Conservation (phyloP, 2,113 vertebrate genomes). For the Miniopterus natalensis region DNA sequence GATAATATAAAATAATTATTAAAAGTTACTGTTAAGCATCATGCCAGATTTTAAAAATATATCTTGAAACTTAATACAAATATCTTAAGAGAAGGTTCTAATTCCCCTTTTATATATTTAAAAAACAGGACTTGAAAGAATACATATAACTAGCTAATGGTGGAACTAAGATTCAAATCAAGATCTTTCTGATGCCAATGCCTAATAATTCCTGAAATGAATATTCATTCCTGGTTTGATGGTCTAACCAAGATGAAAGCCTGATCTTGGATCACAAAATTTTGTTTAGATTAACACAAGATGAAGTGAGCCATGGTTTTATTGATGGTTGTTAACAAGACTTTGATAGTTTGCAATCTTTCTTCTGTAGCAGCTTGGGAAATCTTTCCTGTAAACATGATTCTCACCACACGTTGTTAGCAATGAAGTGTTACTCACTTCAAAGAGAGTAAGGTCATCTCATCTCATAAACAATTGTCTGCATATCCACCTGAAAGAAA, state of each 20-base stretch:
- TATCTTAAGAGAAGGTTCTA: neutral
- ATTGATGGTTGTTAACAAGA: slow-evolving; percentile 69
- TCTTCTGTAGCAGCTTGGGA: slow-evolving; percentile 49
- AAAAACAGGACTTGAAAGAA: neutral
- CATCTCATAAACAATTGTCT: slow-evolving; percentile 59
- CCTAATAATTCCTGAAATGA: neutral
- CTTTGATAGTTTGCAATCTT: slow-evolving; percentile 69
- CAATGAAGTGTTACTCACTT: neutral
- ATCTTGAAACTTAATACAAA: neutral
- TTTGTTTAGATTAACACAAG: slow-evolving; percentile 72
- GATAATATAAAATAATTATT: slow-evolving; percentile 2
- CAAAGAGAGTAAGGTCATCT: slow-evolving; percentile 55
- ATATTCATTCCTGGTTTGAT: slow-evolving; percentile 1
- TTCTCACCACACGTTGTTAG: too few species aligned
- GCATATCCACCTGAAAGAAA: slow-evolving; percentile 47
- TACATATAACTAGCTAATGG: neutral
- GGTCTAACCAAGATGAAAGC: slow-evolving; percentile 57
- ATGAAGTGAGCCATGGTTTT: slow-evolving; percentile 57
- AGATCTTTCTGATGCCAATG: neutral
- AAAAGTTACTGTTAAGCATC: neutral
- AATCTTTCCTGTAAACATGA: slow-evolving; percentile 61
- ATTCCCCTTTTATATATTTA: neutral
- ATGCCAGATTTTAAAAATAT: neutral
- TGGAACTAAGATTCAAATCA: neutral
- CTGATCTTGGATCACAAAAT: slow-evolving; percentile 56